Conservation (phyloP, 2,797 vertebrate genomes). For the Babyrousa celebensis region DNA sequence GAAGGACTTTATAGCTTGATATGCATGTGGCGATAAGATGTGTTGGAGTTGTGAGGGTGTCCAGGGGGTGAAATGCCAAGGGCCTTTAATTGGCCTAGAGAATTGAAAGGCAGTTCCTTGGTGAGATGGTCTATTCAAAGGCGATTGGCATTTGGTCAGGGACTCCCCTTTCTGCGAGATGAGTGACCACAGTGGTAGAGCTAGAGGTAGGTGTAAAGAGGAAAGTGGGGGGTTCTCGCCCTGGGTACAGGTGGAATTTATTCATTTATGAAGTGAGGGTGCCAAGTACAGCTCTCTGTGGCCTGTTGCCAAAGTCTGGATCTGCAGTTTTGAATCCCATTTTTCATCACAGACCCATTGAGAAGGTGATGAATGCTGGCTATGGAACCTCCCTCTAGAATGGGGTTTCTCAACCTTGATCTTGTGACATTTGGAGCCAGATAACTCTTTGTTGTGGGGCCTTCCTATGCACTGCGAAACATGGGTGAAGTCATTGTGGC, state of each 20-base stretch:
- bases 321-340: background rate
- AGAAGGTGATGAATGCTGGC: background rate
- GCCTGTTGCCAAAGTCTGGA: slow-evolving; percentile 22
- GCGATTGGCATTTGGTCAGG: background rate
- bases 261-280: background rate
- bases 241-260: background rate
- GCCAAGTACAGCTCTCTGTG: background rate
- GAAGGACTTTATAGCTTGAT: background rate
- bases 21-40: background rate
- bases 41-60: background rate
- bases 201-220: background rate
- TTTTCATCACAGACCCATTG: background rate
- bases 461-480: background rate
- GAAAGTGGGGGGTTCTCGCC: background rate
- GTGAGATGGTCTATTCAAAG: background rate
- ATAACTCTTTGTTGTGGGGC: background rate
- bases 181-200: background rate
- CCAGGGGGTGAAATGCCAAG: background rate
- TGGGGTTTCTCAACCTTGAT: background rate
- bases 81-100: background rate
- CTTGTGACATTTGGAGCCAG: background rate
- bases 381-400: background rate
- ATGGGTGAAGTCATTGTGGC: background rate
- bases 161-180: background rate
- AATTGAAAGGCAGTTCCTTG: background rate